A percentile compares a stretch with the other conserved stretches of the same genome.
phyloP scores from a whole-genome alignment of 2,797 vertebrate species.

The Peromyscus eremicus region DNA sequence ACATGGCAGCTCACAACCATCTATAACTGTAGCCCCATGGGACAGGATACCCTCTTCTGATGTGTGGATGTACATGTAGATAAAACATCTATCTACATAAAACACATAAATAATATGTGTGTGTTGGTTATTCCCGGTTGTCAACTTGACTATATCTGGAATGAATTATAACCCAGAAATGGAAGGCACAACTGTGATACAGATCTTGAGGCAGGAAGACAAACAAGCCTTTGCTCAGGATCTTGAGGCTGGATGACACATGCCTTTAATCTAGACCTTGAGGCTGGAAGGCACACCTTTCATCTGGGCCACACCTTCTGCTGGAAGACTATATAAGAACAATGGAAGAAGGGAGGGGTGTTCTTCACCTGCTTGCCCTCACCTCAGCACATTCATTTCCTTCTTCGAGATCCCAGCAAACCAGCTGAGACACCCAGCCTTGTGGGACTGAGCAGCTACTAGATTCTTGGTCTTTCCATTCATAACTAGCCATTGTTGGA shows the following conservation, averaged over 20 bases:
- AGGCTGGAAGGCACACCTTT: neutral
- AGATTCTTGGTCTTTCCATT: neutral
- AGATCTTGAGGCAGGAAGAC: neutral
- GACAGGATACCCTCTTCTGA: neutral
- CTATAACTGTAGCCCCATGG: neutral
- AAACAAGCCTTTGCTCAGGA: neutral
- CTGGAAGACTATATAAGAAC: rapidly evolving
- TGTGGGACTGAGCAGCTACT: neutral
- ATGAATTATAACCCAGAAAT: neutral
- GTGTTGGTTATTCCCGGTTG: neutral
- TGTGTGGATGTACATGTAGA: neutral
- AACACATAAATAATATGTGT: neutral
- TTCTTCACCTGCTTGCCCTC: neutral
- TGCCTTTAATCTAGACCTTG: no score
- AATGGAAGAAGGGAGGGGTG: neutral
- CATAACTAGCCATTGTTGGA: neutral
- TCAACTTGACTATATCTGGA: neutral
- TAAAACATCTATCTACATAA: neutral
- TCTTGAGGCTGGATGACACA: neutral
- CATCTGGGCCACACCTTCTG: neutral
- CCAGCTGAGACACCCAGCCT: neutral
- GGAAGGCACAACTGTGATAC: neutral
- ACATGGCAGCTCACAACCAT: neutral
- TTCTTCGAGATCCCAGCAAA: neutral
- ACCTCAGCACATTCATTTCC: neutral